Conservation (phyloP, 2,888 invertebrate species). For the Leucania comma region DNA sequence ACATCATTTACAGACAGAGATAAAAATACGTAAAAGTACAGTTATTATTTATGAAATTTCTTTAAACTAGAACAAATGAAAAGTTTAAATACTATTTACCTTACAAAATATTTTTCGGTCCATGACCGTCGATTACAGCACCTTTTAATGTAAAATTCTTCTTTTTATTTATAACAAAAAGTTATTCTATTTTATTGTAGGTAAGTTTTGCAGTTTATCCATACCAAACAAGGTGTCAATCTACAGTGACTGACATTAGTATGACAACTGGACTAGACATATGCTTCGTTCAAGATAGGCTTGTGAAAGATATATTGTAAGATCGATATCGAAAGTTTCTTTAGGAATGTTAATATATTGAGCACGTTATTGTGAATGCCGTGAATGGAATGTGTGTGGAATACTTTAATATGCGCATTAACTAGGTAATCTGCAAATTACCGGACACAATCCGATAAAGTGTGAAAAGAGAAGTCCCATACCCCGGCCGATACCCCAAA, state of each 20-base stretch:
- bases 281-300: neutral
- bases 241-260: conserved; percentile 7
- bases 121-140: conserved; percentile 64
- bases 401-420: no score
- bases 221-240: neutral
- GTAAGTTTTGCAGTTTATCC: neutral
- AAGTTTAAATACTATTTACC: conserved; percentile 55
- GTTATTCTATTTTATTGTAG: neutral
- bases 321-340: no score
- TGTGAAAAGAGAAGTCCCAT: no score
- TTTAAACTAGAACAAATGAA: neutral
- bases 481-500: no score
- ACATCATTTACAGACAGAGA: neutral
- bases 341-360: no score
- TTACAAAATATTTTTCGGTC: conserved; percentile 67
- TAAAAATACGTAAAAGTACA: conserved; percentile 17
- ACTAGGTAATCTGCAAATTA: no score
- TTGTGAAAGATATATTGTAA: neutral
- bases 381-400: no score
- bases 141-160: conserved; percentile 26
- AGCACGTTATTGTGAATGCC: no score
- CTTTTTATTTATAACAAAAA: conserved; percentile 5
- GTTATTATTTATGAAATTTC: conserved; percentile 4
- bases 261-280: conserved; percentile 3
- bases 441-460: no score